phyloP scores from a whole-genome alignment of 2,888 invertebrate species.

The Cheilosia scutellata region DNA sequence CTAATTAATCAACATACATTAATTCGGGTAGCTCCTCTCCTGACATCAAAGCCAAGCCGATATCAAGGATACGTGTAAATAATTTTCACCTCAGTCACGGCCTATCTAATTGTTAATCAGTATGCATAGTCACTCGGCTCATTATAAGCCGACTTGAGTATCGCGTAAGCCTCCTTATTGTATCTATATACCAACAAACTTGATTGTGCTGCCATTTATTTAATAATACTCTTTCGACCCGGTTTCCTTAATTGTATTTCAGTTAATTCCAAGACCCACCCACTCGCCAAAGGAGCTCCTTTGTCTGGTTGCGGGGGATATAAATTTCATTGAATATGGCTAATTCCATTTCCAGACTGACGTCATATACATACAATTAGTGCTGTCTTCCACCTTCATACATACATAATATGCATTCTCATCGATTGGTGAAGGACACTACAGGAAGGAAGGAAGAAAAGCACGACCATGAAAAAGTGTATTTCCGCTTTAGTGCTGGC shows the following conservation, averaged over 20 bases:
- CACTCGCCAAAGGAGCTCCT: conserved; percentile 6
- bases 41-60: conserved; percentile 24
- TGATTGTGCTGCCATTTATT: conserved; percentile 37
- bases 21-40: neutral
- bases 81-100: conserved; percentile 25
- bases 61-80: conserved; percentile 28
- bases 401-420: conserved; percentile 24
- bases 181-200: neutral
- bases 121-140: conserved; percentile 27
- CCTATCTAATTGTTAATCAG: conserved; percentile 57
- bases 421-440: conserved; percentile 44
- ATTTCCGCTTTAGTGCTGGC: conserved; percentile 2
- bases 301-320: neutral
- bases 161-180: conserved; percentile 24
- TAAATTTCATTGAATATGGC: conserved; percentile 10
- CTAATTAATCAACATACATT: conserved; percentile 12
- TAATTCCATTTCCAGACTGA: conserved; percentile 27
- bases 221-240: conserved; percentile 26
- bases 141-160: conserved; percentile 31
- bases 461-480: conserved; percentile 20
- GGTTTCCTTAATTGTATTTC: conserved; percentile 46
- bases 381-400: neutral
- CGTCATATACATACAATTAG: conserved; percentile 18
- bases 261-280: conserved; percentile 17
- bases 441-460: conserved; percentile 17